Conservation (phyloP, 2,113 vertebrate species). For the Columbina picui region DNA sequence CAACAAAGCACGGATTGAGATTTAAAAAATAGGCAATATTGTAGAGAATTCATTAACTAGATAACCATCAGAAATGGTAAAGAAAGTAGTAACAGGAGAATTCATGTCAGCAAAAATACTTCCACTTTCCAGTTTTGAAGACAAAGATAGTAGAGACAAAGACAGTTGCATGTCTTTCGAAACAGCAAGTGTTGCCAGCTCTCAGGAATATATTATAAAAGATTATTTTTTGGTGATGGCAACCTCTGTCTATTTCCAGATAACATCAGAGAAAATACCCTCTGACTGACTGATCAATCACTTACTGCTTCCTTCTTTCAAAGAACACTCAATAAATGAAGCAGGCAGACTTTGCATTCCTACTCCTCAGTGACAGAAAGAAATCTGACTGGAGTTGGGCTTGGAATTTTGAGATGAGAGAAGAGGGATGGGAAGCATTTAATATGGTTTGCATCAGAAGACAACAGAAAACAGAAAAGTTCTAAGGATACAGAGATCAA, state of each 20-base stretch:
- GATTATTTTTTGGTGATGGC: background rate
- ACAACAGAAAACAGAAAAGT: background rate
- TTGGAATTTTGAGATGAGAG: background rate
- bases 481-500: background rate
- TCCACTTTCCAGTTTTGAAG: constrained; percentile 2
- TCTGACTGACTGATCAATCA: background rate
- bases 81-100: background rate
- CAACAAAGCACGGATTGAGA: background rate
- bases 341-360: background rate
- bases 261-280: background rate
- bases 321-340: background rate
- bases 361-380: background rate
- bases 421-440: background rate
- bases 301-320: background rate
- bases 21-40: background rate
- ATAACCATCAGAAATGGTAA: background rate
- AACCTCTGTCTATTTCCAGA: background rate
- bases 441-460: background rate
- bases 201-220: background rate
- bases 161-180: background rate
- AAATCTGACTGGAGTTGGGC: background rate
- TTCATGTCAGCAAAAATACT: background rate
- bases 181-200: background rate
- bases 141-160: background rate
- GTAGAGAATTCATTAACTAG: background rate